Conservation (phyloP, 2,797 vertebrate genomes). For the Enteromius viviparus region DNA sequence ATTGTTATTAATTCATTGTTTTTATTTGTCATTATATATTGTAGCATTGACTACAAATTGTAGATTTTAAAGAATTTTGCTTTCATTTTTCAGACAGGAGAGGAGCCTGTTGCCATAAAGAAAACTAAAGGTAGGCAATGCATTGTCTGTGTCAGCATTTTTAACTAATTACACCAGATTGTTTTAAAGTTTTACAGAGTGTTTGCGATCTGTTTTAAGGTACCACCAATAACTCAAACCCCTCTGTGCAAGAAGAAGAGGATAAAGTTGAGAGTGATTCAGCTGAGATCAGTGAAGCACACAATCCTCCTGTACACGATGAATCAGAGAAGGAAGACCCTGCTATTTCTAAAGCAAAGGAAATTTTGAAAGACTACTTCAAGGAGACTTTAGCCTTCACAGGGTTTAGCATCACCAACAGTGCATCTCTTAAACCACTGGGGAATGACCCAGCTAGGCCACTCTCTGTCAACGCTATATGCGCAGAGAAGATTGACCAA, state of each 20-base stretch:
- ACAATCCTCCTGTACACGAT: slow-evolving; percentile 59
- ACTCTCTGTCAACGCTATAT: slow-evolving; percentile 83
- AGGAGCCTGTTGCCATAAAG: slow-evolving; percentile 72
- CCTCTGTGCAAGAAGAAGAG: slow-evolving; percentile 57
- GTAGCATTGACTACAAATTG: neutral
- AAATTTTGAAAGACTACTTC: slow-evolving; percentile 80
- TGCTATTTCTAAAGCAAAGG: slow-evolving; percentile 75
- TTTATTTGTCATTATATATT: neutral
- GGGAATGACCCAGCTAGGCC: slow-evolving; percentile 82
- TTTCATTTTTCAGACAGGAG: slow-evolving; percentile 66
- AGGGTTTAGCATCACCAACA: slow-evolving; percentile 86
- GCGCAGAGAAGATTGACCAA: slow-evolving; percentile 88
- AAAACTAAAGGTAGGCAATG: slow-evolving; percentile 76
- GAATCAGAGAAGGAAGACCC: slow-evolving; percentile 67
- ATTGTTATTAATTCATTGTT: neutral
- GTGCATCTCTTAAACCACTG: slow-evolving; percentile 82
- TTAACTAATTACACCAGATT: neutral
- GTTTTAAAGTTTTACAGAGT: neutral
- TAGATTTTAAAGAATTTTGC: neutral
- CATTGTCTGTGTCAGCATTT: neutral
- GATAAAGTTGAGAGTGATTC: slow-evolving; percentile 36
- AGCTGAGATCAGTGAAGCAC: slow-evolving; percentile 63
- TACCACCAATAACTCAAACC: slow-evolving; percentile 64
- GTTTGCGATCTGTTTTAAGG: slow-evolving; percentile 25
- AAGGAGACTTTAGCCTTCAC: slow-evolving; percentile 86